phyloP scores from a whole-genome alignment of 2,113 vertebrate species.

The Australoheros scitulus region DNA sequence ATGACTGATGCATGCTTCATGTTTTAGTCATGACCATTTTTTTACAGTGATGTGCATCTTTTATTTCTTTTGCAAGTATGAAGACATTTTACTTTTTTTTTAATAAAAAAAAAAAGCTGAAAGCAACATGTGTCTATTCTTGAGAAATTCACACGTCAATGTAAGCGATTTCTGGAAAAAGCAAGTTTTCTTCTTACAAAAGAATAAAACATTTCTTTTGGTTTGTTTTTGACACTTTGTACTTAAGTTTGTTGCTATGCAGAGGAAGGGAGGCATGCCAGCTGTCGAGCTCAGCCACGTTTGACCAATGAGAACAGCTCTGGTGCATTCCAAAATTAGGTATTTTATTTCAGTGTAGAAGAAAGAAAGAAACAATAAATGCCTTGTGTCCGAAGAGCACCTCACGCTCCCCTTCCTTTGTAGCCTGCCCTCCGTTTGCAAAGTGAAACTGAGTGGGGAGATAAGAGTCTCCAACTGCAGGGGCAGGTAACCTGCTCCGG shows the following conservation, averaged over 20 bases:
- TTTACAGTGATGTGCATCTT: background rate
- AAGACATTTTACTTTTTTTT: background rate
- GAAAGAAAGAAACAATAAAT: constrained; percentile 62
- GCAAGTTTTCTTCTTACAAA: constrained; percentile 18
- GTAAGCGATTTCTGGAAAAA: background rate
- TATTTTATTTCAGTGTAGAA: constrained; percentile 60
- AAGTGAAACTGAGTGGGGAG: constrained; percentile 67
- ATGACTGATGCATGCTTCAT: background rate
- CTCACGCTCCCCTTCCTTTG: constrained; percentile 41
- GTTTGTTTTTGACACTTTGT: background rate
- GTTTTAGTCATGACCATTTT: fast-evolving
- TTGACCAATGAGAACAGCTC: constrained; percentile 23
- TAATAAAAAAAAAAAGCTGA: background rate
- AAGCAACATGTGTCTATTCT: background rate
- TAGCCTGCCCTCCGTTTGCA: constrained; percentile 30
- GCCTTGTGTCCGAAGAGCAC: constrained; percentile 63
- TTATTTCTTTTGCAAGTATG: background rate
- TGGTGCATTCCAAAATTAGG: constrained; percentile 19
- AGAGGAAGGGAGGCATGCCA: background rate
- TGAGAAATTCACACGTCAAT: background rate
- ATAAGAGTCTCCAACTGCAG: constrained; percentile 56
- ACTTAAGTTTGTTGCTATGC: background rate
- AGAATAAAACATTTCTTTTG: background rate
- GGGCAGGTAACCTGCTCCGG: constrained; percentile 5
- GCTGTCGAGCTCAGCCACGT: constrained; percentile 11